Conservation (phyloP, 2,888 invertebrate genomes). For the Pseudococcus viburni region DNA sequence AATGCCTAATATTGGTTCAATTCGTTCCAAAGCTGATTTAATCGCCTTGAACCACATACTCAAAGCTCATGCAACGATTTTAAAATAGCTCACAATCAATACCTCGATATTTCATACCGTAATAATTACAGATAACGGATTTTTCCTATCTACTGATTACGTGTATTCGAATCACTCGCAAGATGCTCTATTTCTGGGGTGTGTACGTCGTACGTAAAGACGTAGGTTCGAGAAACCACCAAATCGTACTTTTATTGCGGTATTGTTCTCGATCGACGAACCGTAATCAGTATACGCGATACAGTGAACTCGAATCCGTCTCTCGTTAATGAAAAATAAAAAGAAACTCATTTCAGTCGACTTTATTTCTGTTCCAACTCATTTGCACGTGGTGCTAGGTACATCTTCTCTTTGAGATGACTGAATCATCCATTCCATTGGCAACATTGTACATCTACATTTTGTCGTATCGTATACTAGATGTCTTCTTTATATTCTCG, state of each 20-base stretch:
- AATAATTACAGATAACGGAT: too few species aligned
- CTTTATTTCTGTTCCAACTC: not conserved
- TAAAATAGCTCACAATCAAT: too few species aligned
- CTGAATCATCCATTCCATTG: not conserved
- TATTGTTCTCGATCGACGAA: conserved; percentile 39
- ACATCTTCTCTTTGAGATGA: not conserved
- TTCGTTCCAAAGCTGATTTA: too few species aligned
- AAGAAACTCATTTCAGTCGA: not conserved
- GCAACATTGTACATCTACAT: not conserved
- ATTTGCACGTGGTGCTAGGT: not conserved
- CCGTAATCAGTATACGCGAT: not conserved
- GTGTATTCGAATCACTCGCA: not conserved
- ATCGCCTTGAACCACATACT: too few species aligned
- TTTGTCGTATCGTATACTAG: too few species aligned
- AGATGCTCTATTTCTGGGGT: not conserved
- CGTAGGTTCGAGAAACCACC: not conserved
- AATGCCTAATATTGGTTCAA: too few species aligned
- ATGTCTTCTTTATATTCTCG: not conserved
- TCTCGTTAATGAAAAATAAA: not conserved
- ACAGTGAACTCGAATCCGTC: not conserved
- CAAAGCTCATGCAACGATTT: too few species aligned
- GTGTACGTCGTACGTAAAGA: not conserved
- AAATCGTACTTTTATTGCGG: conserved; percentile 11
- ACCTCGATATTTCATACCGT: too few species aligned
- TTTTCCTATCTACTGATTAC: too few species aligned